Percentiles rank a stretch among this genome's conserved stretches.
phyloP scores from a whole-genome alignment of 1,140 invertebrate genomes.

The Diprion similis region DNA sequence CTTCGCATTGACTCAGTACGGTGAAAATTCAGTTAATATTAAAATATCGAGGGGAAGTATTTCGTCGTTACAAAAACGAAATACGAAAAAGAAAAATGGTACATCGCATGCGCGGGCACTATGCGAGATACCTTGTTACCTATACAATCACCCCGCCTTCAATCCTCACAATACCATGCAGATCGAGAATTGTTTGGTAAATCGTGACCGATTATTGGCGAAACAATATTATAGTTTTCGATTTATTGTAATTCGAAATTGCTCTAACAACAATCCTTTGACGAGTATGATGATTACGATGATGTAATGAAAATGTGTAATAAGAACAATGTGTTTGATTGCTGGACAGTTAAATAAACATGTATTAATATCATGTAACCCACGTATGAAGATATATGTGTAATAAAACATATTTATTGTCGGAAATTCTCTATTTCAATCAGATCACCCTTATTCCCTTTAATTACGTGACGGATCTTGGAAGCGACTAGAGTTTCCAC shows the following conservation, averaged over 20 bases:
- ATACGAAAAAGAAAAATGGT: background rate
- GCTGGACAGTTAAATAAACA: conserved; percentile 64
- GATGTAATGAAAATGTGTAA: conserved; percentile 36
- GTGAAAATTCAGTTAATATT: conserved; percentile 12
- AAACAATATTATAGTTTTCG: conserved; percentile 21
- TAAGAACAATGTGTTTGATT: conserved; percentile 62
- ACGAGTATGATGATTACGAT: conserved; percentile 28
- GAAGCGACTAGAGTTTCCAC: too few species aligned
- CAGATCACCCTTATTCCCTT: too few species aligned
- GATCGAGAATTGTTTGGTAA: conserved; percentile 14
- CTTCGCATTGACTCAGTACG: conserved; percentile 21
- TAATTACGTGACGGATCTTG: too few species aligned
- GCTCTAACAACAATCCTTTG: conserved; percentile 43
- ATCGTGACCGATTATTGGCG: conserved; percentile 11
- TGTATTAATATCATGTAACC: conserved; percentile 64
- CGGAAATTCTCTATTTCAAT: conserved; percentile 33
- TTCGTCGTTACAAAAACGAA: too few species aligned
- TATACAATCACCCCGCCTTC: background rate
- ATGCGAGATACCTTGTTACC: background rate
- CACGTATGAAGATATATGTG: conserved; percentile 63
- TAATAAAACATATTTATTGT: conserved; percentile 64
- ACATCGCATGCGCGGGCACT: conserved; percentile 25
- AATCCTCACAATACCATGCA: background rate
- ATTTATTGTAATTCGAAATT: conserved; percentile 39
- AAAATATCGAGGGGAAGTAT: conserved; percentile 7